Percentiles rank a stretch among this genome's conserved stretches.
Conservation (phyloP, 2,797 vertebrate genomes). For the Neosalanx taihuensis region DNA sequence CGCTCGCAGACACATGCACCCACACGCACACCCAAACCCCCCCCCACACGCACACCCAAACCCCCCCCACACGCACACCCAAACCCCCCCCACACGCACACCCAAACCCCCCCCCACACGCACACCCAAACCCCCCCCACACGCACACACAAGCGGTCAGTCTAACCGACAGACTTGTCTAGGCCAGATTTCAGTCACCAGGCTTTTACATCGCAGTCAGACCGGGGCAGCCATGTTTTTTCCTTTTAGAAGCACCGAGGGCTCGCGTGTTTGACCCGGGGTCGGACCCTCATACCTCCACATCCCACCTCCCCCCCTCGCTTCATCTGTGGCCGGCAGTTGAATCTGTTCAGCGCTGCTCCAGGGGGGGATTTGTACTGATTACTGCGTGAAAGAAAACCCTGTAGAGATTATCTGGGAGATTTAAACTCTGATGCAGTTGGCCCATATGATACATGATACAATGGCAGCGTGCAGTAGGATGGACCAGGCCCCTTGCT, state of each 20-base stretch:
- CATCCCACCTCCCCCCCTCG: neutral
- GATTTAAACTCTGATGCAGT: neutral
- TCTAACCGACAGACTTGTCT: neutral
- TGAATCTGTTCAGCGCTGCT: neutral
- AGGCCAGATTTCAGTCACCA: neutral
- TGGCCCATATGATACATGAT: neutral
- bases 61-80: no score
- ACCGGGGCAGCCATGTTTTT: no score
- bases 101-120: no score
- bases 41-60: neutral
- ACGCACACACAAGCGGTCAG: neutral
- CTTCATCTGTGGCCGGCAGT: neutral
- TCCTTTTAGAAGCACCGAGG: neutral
- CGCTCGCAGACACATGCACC: conserved; percentile 4
- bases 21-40: neutral
- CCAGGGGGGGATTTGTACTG: conserved; percentile 1
- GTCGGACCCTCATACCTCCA: no score
- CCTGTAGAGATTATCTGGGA: neutral
- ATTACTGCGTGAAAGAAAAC: neutral
- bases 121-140: no score
- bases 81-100: no score
- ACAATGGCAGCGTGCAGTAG: neutral
- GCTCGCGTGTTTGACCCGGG: neutral
- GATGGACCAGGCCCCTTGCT: neutral
- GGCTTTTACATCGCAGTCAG: no score